A percentile compares a stretch with the other conserved stretches of the same genome.
Conservation (phyloP, 2,113 vertebrate species). For the Fulica atra region DNA sequence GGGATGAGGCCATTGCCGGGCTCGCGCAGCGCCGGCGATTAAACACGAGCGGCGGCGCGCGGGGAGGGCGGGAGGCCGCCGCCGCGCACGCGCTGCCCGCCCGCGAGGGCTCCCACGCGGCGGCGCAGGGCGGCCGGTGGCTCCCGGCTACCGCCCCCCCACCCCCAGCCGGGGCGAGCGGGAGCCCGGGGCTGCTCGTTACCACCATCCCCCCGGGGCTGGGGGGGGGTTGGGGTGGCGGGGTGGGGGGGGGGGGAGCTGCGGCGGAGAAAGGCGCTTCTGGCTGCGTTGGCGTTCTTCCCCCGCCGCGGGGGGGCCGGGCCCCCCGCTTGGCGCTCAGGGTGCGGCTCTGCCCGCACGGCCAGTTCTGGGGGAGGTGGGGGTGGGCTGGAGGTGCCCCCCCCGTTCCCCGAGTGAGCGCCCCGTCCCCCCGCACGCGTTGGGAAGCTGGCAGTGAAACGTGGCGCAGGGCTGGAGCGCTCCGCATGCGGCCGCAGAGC, state of each 20-base stretch:
- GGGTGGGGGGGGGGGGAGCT: too few species aligned
- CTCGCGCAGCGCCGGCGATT: background rate
- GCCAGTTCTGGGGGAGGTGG: too few species aligned
- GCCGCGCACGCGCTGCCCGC: background rate
- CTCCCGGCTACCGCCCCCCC: background rate
- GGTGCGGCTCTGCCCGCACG: background rate
- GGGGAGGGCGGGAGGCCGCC: background rate
- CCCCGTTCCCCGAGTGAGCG: too few species aligned
- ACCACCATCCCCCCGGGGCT: too few species aligned
- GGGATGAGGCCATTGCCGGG: background rate
- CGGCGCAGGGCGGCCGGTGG: background rate
- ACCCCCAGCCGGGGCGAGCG: background rate
- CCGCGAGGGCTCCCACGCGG: background rate
- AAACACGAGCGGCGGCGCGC: background rate
- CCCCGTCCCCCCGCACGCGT: background rate
- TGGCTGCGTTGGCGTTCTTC: fast-evolving
- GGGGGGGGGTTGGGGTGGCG: too few species aligned
- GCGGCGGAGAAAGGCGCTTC: background rate
- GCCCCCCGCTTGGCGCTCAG: too few species aligned
- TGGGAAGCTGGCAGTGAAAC: background rate
- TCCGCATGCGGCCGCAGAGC: fast-evolving
- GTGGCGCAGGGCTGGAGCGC: background rate
- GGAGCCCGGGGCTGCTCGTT: background rate
- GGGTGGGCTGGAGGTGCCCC: too few species aligned
- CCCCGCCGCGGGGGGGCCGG: background rate